These are phyloP conservation scores for Diadophis punctatus DNA, from an alignment of 2,113 vertebrate species.

Conservation along the genomic window DNA sequence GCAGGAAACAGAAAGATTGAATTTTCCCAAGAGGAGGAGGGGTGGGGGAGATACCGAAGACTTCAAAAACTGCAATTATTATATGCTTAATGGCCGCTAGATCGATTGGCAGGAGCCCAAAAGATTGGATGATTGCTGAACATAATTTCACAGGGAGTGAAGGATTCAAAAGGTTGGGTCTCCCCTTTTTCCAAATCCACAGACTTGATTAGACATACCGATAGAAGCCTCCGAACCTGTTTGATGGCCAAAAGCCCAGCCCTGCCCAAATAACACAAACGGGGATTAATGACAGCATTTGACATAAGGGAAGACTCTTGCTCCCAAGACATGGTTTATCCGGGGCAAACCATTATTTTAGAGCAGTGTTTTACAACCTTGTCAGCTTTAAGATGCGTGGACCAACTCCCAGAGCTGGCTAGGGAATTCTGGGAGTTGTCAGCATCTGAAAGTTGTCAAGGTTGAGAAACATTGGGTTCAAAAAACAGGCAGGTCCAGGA, in stretches of 20 bases:
- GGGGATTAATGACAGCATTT: neutral
- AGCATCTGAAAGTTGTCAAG: neutral
- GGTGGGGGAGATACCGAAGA: neutral
- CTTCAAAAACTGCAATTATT: constrained; percentile 33
- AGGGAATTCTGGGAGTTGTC: neutral
- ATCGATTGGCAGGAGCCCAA: constrained; percentile 19
- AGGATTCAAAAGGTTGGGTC: neutral
- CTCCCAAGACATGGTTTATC: neutral
- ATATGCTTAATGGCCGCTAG: constrained; percentile 21
- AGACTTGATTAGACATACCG: neutral
- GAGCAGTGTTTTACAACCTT: too few species aligned
- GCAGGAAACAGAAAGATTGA: constrained; percentile 23
- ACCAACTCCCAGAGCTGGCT: neutral
- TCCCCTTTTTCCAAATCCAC: neutral
- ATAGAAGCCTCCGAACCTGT: neutral
- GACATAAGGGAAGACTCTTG: neutral
- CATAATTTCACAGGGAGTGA: constrained; percentile 8
- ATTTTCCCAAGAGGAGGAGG: neutral
- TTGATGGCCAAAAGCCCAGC: neutral
- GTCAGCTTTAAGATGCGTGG: neutral
- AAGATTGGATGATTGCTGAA: constrained; percentile 14
- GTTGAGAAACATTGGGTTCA: neutral
- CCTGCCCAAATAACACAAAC: neutral
- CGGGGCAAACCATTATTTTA: neutral
- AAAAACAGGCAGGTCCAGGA: neutral